Base-by-base conservation (phyloP, 2,888 invertebrate species). In the Troglohyphantes excavatus region DNA sequence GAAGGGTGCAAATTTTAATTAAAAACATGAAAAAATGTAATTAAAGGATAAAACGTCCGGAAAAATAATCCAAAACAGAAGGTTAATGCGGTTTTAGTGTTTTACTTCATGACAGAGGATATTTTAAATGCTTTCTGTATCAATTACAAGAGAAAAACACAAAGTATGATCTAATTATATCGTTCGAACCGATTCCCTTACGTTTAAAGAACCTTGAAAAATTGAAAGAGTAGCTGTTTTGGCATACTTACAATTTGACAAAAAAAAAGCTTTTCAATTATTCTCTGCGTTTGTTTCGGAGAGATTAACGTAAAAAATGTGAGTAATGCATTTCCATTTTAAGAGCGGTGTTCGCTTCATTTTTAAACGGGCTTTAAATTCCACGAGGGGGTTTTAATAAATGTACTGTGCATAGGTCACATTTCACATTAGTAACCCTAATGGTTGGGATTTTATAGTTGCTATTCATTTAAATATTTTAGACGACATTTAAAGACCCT, bases 81-180 rank as follows among this genome's bases (percentile, higher is more conserved):
- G n/a, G n/a, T n/a, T 53, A 53, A 53, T 17, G n/a, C 5, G n/a
- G 53, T 53, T 13, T 53, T 17, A 53, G n/a, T 53, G 17, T 53
- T 53, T 53, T 53, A 5, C 53, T n/a, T 0, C 5, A 13, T 5
- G n/a, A 53, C 5, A 53, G 17, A 5, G 3, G 5, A 17, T 5
- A 53, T 13, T 53, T 53, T n/a, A n/a, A 53, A 6, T 53, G 13
- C 5, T 53, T 53, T 53, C n/a, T 53, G 9, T 53, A 53, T 53
- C 53, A 53, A 53, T n/a, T 53, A 2, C 13, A 1, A n/a, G 9
- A 3, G 3, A 53, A 53, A 53, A 53, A 53, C 53, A 17, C 46
- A 53, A 53, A n/a, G n/a, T 53, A 53, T 53, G 9, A 53, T 53
- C 53, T n/a, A 53, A 53, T 53, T 53, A 53, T 53, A 53, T n/a